These are phyloP conservation scores for Hybos culiciformis DNA, from an alignment of 2,888 invertebrate species.

Conservation along the genomic window DNA sequence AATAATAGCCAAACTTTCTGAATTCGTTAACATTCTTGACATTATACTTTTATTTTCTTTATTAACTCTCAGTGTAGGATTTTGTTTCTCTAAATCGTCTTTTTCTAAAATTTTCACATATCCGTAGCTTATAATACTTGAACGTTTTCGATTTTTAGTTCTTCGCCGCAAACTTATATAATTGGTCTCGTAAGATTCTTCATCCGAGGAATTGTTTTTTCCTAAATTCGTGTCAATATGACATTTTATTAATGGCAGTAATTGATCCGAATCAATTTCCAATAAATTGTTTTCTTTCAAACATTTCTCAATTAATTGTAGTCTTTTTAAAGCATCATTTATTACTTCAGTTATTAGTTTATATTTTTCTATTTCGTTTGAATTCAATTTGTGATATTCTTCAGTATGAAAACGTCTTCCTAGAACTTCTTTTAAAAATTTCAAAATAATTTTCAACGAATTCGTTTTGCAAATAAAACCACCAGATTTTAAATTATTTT, in stretches of 20 bases:
- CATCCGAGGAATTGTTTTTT: slow-evolving; percentile 31
- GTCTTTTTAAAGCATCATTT: slow-evolving; percentile 29
- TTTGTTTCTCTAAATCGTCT: background rate
- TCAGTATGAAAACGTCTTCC: slow-evolving; percentile 29
- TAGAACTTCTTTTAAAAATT: slow-evolving; percentile 25
- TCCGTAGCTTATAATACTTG: slow-evolving; percentile 11
- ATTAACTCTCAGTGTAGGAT: too few species aligned
- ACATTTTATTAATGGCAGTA: slow-evolving; percentile 26
- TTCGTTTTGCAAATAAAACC: slow-evolving; percentile 27
- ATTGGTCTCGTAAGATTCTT: slow-evolving; percentile 24
- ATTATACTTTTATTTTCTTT: slow-evolving; percentile 25
- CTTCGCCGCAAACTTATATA: slow-evolving; percentile 27
- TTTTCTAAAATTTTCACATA: background rate
- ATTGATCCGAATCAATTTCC: slow-evolving; percentile 24
- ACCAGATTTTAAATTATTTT: slow-evolving; percentile 13
- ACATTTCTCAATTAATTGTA: slow-evolving; percentile 27
- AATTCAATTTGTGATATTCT: slow-evolving; percentile 26
- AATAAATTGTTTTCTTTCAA: slow-evolving; percentile 13
- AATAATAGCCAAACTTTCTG: slow-evolving; percentile 59
- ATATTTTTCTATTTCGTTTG: slow-evolving; percentile 20
- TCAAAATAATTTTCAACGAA: slow-evolving; percentile 23
- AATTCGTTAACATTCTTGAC: slow-evolving; percentile 54
- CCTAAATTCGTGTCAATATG: slow-evolving; percentile 24
- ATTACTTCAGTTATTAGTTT: slow-evolving; percentile 28
- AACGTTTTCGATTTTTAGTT: slow-evolving; percentile 22